Conservation (phyloP, 2,888 invertebrate species). For the Nebria salina region DNA sequence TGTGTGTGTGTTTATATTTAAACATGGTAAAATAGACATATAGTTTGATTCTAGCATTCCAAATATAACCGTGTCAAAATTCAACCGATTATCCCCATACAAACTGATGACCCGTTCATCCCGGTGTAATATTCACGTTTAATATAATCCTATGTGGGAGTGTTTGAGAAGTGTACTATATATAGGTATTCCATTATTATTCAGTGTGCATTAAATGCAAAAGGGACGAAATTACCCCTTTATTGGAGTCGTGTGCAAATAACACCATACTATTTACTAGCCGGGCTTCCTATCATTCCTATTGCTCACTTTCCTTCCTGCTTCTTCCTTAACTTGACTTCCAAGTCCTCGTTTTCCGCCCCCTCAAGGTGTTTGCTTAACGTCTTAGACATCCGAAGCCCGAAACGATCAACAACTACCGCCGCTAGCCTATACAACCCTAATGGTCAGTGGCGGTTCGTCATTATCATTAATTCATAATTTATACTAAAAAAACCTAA, state of each 20-base stretch:
- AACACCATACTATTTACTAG: slow-evolving; percentile 16
- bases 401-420: not conserved
- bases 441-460: not conserved
- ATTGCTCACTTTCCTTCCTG: not conserved
- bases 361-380: not conserved
- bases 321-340: not conserved
- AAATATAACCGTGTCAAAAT: not conserved
- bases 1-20: too few relatives aligned
- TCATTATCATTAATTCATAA: too few relatives aligned
- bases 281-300: not conserved
- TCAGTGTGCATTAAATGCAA: slow-evolving; percentile 44
- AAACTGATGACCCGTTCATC: not conserved
- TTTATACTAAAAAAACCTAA: not conserved
- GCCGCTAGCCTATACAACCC: not conserved
- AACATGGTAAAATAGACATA: too few relatives aligned
- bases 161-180: not conserved
- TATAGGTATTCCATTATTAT: slow-evolving; percentile 28
- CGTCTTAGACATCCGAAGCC: not conserved
- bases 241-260: slow-evolving; percentile 44
- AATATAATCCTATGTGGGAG: slow-evolving; percentile 30
- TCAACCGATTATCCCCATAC: not conserved
- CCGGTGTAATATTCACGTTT: slow-evolving; percentile 27
- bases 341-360: slow-evolving; percentile 9
- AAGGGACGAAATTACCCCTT: slow-evolving; percentile 39
- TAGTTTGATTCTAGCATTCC: not conserved